These are phyloP conservation scores for Micrasema longulum DNA, from an alignment of 1,140 invertebrate genomes.

Conservation along the genomic window DNA sequence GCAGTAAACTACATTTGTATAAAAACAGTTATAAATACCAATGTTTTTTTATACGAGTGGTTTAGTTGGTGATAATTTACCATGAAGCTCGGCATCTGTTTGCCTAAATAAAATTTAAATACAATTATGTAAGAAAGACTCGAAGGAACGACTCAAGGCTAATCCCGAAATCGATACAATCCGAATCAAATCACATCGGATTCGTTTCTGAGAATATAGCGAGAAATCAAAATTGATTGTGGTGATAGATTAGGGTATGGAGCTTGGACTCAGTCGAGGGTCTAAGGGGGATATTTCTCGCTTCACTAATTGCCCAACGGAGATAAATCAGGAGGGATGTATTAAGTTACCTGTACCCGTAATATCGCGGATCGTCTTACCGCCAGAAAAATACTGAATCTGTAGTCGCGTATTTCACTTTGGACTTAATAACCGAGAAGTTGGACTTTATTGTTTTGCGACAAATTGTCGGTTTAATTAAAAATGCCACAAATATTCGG, in stretches of 20 bases:
- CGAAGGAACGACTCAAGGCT: background rate
- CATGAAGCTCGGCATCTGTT: too few species aligned
- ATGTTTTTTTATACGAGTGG: too few species aligned
- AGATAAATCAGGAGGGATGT: constrained; percentile 51
- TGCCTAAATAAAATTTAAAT: too few species aligned
- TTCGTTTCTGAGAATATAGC: constrained; percentile 19
- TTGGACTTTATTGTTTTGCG: constrained; percentile 17
- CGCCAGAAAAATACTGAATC: background rate
- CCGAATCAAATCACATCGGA: constrained; percentile 5
- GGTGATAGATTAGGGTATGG: constrained; percentile 18
- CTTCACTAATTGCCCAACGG: constrained; percentile 53
- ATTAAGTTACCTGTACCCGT: constrained; percentile 41
- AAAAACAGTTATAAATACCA: too few species aligned
- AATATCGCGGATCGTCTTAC: constrained; percentile 6
- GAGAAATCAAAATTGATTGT: constrained; percentile 28
- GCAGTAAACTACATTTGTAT: too few species aligned
- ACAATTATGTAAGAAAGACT: too few species aligned
- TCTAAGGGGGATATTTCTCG: constrained; percentile 43
- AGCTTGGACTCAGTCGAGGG: background rate
- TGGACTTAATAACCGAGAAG: background rate
- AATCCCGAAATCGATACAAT: constrained; percentile 13
- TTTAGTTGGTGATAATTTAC: too few species aligned
- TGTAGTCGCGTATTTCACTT: constrained; percentile 10
- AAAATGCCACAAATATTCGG: too few species aligned
- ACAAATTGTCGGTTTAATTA: too few species aligned